These are phyloP conservation scores for Chroicocephalus ridibundus DNA, from an alignment of 2,113 vertebrate genomes.

Conservation along the genomic window DNA sequence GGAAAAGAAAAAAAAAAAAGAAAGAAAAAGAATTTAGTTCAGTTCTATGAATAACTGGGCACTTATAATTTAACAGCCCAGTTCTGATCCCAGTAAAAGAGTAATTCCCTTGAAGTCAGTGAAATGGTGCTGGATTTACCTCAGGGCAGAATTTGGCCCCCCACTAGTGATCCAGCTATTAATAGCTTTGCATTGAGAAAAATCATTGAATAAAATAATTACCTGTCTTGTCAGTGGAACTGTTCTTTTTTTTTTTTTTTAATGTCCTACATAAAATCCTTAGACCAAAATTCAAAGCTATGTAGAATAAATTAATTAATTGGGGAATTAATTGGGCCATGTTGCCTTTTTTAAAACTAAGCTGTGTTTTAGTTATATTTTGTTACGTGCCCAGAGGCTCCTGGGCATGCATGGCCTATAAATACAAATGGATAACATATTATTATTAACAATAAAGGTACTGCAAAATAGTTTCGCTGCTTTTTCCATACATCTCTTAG, in stretches of 20 bases:
- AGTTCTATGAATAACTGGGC: constrained; percentile 51
- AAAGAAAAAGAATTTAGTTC: constrained; percentile 15
- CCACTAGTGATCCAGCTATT: constrained; percentile 36
- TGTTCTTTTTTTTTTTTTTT: neutral
- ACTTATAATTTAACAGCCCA: constrained; percentile 39
- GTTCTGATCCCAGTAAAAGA: constrained; percentile 37
- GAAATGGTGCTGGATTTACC: constrained; percentile 54
- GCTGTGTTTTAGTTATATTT: constrained; percentile 65
- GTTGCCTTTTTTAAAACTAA: constrained; percentile 66
- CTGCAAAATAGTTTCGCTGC: neutral
- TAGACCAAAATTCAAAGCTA: constrained; percentile 65
- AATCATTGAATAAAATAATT: constrained; percentile 63
- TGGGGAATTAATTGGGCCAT: constrained; percentile 72
- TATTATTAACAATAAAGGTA: constrained; percentile 31
- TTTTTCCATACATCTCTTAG: neutral
- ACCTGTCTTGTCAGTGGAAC: constrained; percentile 54
- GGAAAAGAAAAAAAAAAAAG: neutral
- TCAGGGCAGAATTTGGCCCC: constrained; percentile 59
- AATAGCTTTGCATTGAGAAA: constrained; percentile 53
- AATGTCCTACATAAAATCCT: constrained; percentile 64
- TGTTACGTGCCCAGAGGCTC: constrained; percentile 53
- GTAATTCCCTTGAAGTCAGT: constrained; percentile 56
- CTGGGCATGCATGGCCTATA: constrained; percentile 58
- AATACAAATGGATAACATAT: constrained; percentile 51
- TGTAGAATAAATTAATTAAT: constrained; percentile 73